phyloP scores from a whole-genome alignment of 1,140 invertebrate species.

The Colletes latitarsis region DNA sequence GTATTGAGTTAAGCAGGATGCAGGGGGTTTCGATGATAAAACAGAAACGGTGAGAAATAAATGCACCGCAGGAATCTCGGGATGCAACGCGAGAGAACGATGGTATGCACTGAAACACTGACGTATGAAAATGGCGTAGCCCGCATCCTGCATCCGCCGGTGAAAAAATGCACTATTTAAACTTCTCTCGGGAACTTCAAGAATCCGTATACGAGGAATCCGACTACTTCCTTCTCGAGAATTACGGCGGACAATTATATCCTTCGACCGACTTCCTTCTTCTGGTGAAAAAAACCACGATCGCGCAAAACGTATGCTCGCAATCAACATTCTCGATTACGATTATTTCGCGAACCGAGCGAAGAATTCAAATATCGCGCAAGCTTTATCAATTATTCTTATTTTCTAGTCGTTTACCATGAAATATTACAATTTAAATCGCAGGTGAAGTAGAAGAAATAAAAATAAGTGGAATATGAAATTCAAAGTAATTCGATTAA shows the following conservation, averaged over 20 bases:
- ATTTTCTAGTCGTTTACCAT: background rate
- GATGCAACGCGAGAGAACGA: constrained; percentile 1
- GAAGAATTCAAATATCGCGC: background rate
- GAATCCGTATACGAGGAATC: constrained; percentile 17
- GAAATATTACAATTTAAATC: too few species aligned
- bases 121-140: constrained; percentile 29
- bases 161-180: constrained; percentile 38
- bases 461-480: too few species aligned
- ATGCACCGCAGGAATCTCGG: constrained; percentile 22
- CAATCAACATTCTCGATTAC: background rate
- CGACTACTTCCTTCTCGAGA: constrained; percentile 1
- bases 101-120: constrained; percentile 20
- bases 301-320: background rate
- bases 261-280: constrained; percentile 5
- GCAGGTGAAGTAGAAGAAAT: background rate
- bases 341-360: background rate
- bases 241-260: constrained; percentile 29
- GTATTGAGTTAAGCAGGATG: constrained; percentile 4
- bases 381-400: background rate
- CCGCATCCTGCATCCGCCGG: constrained; percentile 26
- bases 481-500: too few species aligned
- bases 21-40: constrained; percentile 18
- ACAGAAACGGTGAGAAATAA: constrained; percentile 35
- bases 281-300: too few species aligned
- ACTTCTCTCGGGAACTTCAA: background rate